Evolutionary conservation across 2,113 vertebrate genomes (phyloP).

Genomic region (Leucosticte australis): DNA sequence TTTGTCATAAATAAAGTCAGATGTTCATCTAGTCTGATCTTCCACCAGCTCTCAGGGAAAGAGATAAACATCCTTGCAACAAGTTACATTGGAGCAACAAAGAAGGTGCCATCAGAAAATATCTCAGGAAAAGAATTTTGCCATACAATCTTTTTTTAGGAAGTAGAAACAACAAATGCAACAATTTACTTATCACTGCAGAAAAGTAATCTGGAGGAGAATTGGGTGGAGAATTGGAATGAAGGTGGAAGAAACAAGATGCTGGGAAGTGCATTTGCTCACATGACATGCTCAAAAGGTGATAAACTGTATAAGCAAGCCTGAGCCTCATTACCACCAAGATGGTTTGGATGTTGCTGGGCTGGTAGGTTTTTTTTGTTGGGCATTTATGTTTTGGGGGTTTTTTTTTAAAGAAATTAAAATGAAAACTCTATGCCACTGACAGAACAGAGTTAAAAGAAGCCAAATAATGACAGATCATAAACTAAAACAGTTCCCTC

Average conservation of each 20-base stretch:
- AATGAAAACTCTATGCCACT: background rate
- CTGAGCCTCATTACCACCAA: background rate
- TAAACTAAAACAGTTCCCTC: background rate
- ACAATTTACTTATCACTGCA: background rate
- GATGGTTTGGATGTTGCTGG: background rate
- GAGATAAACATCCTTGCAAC: background rate
- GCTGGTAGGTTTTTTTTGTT: background rate
- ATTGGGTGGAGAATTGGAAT: background rate
- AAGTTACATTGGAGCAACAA: background rate
- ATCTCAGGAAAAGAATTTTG: background rate
- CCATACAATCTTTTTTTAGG: background rate
- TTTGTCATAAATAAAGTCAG: background rate
- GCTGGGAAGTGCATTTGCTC: background rate
- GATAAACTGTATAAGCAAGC: background rate
- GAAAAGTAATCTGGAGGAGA: background rate
- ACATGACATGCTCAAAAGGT: background rate
- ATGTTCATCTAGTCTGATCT: background rate
- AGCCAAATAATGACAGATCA: background rate
- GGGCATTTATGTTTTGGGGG: background rate
- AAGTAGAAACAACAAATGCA: background rate
- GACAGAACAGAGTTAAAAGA: background rate
- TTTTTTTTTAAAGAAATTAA: background rate
- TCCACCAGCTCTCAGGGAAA: background rate
- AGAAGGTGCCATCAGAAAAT: background rate
- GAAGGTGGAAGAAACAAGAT: background rate